Evolutionary conservation across 2,888 invertebrate genomes (phyloP).

Genomic region (Cistogaster globosa): DNA sequence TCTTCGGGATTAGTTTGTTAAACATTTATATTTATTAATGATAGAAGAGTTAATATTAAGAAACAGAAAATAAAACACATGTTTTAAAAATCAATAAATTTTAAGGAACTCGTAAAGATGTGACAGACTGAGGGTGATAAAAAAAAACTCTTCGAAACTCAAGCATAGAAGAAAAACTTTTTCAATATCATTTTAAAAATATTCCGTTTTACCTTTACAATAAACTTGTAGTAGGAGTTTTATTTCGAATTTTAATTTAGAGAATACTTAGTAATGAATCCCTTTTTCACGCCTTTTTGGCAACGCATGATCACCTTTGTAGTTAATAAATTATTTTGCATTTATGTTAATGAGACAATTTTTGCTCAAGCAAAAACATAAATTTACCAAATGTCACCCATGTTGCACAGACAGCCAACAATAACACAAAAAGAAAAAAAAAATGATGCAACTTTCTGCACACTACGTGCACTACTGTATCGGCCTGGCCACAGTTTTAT

Average conservation of each 20-base stretch:
- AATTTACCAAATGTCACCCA: constrained; percentile 70
- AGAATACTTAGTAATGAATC: constrained; percentile 11
- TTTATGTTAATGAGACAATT: constrained; percentile 76
- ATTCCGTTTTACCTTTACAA: background rate
- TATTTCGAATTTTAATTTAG: background rate
- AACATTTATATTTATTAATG: constrained; percentile 62
- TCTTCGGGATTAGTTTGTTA: constrained; percentile 52
- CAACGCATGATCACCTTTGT: constrained; percentile 70
- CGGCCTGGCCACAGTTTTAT: background rate
- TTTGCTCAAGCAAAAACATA: constrained; percentile 70
- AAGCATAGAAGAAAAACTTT: background rate
- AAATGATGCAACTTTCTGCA: constrained; percentile 47
- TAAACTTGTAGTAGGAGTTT: constrained; percentile 43
- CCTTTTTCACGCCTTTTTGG: constrained; percentile 58
- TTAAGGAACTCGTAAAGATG: background rate
- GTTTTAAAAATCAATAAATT: constrained; percentile 32
- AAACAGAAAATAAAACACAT: constrained; percentile 8
- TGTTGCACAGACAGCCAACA: constrained; percentile 41
- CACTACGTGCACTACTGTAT: background rate
- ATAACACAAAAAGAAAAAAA: constrained; percentile 9
- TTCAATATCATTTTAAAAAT: too few relatives aligned
- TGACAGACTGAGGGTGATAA: background rate
- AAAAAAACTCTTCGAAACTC: background rate
- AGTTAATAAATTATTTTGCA: constrained; percentile 75
- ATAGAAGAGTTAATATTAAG: constrained; percentile 50